Conservation (phyloP, 2,113 vertebrate genomes). For the Pterophyllum scalare region DNA sequence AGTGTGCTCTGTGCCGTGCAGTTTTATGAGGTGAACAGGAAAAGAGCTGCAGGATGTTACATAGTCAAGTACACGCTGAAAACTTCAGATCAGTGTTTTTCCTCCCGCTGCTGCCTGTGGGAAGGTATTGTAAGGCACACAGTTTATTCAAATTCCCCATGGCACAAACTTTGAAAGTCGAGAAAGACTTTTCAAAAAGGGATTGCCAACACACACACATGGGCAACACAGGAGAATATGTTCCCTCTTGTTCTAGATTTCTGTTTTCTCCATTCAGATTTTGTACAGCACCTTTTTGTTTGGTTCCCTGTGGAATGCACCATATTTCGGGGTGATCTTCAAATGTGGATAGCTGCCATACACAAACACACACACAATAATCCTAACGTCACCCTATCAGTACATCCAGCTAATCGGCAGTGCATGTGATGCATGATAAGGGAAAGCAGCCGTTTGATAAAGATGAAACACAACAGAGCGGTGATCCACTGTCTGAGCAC, state of each 20-base stretch:
- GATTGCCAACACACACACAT: conserved; percentile 1
- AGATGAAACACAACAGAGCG: conserved; percentile 19
- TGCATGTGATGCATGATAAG: conserved; percentile 47
- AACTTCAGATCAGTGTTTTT: conserved; percentile 32
- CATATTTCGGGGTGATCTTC: conserved; percentile 33
- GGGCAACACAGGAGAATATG: conserved; percentile 15
- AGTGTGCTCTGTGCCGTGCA: not conserved
- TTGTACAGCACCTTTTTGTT: conserved; percentile 21
- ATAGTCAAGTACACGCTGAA: conserved; percentile 6
- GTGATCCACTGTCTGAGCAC: conserved; percentile 24
- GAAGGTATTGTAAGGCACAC: conserved; percentile 13
- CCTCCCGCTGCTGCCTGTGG: conserved; percentile 21
- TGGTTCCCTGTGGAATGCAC: conserved; percentile 25
- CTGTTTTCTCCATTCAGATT: conserved; percentile 33
- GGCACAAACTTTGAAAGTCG: conserved; percentile 33
- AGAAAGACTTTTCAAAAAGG: conserved; percentile 16
- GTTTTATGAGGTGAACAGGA: conserved; percentile 23
- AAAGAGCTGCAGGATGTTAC: conserved; percentile 11
- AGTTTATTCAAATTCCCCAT: conserved; percentile 38
- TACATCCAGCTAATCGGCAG: conserved; percentile 21
- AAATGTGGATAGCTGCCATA: conserved; percentile 33
- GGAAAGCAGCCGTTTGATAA: conserved; percentile 44
- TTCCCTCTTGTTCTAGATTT: conserved; percentile 23
- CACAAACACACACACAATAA: conserved; percentile 1
- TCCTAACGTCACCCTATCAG: conserved; percentile 12